phyloP scores from a whole-genome alignment of 2,888 invertebrate species.

The Gortyna flavago region DNA sequence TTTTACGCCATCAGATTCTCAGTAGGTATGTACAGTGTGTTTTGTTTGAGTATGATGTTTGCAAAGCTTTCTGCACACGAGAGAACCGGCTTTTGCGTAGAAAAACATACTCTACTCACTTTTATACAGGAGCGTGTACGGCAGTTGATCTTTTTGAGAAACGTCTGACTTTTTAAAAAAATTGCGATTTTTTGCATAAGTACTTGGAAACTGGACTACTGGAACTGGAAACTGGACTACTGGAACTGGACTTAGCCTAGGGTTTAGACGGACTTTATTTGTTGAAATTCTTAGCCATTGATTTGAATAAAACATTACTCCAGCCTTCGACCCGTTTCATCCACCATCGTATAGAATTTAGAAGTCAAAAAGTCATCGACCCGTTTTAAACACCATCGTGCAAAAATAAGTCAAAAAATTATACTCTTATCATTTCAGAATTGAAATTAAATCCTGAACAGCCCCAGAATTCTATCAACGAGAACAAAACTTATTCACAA shows the following conservation, averaged over 20 bases:
- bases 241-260: too few species aligned
- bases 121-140: constrained; percentile 8
- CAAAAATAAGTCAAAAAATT: constrained; percentile 1
- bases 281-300: neutral
- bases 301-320: neutral
- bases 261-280: too few species aligned
- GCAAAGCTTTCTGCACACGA: constrained; percentile 58
- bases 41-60: constrained; percentile 66
- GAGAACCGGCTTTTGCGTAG: constrained; percentile 52
- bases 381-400: neutral
- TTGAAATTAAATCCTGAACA: constrained; percentile 23
- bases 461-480: constrained; percentile 38
- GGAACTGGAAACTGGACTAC: too few species aligned
- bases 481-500: constrained; percentile 39
- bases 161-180: neutral
- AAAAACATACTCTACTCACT: constrained; percentile 53
- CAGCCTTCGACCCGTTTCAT: neutral
- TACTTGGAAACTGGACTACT: too few species aligned
- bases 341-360: neutral
- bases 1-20: constrained; percentile 54
- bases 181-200: too few species aligned
- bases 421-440: constrained; percentile 10
- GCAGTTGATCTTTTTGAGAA: constrained; percentile 20
- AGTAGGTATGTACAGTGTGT: constrained; percentile 56
- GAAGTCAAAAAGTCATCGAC: neutral